Evolutionary conservation across 2,888 invertebrate genomes (phyloP).

Genomic region (Papilio protenor): DNA sequence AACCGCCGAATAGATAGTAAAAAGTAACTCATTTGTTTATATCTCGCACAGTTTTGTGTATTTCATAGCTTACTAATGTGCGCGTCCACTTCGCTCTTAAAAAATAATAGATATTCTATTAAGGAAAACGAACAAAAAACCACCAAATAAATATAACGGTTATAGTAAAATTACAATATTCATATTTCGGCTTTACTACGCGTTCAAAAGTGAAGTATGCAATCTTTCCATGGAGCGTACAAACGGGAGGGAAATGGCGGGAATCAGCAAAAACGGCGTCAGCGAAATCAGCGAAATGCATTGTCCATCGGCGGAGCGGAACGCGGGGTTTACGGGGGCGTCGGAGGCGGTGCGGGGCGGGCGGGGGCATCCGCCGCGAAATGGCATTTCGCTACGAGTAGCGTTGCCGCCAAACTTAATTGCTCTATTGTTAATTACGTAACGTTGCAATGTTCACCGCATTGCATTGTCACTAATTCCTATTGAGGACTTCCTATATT

Average conservation of each 20-base stretch:
- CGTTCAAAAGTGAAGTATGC: slow-evolving; percentile 56
- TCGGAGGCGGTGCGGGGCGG: slow-evolving; percentile 52
- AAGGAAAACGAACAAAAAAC: neutral
- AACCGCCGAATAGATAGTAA: neutral
- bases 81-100: neutral
- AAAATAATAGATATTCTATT: neutral
- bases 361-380: slow-evolving; percentile 43
- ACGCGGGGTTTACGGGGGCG: slow-evolving; percentile 54
- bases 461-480: slow-evolving; percentile 67
- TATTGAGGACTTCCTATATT: slow-evolving; percentile 64
- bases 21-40: neutral
- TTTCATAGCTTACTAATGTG: neutral
- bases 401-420: slow-evolving; percentile 76
- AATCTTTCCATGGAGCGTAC: slow-evolving; percentile 52
- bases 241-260: slow-evolving; percentile 54
- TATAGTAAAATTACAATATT: slow-evolving; percentile 23
- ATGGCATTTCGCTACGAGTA: slow-evolving; percentile 64
- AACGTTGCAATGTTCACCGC: slow-evolving; percentile 77
- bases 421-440: slow-evolving; percentile 84
- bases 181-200: slow-evolving; percentile 48
- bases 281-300: slow-evolving; percentile 78
- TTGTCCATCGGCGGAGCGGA: slow-evolving; percentile 71
- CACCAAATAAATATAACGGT: neutral
- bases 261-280: slow-evolving; percentile 72
- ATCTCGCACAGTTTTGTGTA: neutral